These are phyloP conservation scores for Papilio elwesi DNA, from an alignment of 2,888 invertebrate species.

Conservation along the genomic window DNA sequence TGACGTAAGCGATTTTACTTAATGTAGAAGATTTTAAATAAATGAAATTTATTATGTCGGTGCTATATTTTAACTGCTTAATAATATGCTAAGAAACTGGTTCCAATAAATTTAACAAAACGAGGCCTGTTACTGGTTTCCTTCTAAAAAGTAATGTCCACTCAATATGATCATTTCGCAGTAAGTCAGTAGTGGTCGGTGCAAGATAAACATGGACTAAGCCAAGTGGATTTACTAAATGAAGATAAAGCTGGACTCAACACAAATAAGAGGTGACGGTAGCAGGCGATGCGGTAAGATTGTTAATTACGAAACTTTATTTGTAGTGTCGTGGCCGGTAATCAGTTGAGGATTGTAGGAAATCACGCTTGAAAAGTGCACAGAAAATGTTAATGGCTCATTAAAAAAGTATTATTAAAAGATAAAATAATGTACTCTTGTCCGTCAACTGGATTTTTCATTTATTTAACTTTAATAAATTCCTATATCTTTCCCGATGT, in stretches of 20 bases:
- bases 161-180: constrained; percentile 13
- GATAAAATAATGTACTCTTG: too few species aligned
- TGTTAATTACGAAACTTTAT: constrained; percentile 49
- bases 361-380: neutral
- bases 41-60: too few species aligned
- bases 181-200: constrained; percentile 32
- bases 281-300: constrained; percentile 47
- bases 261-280: constrained; percentile 48
- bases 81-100: too few species aligned
- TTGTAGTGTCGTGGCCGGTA: constrained; percentile 40
- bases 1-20: too few species aligned
- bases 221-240: constrained; percentile 46
- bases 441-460: too few species aligned
- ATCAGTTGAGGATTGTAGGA: constrained; percentile 14
- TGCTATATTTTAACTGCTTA: too few species aligned
- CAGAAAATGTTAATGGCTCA: too few species aligned
- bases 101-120: neutral
- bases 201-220: constrained; percentile 51
- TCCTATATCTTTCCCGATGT: too few species aligned
- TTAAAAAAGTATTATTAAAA: too few species aligned
- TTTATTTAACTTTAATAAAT: too few species aligned
- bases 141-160: neutral
- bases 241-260: constrained; percentile 45
- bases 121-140: neutral
- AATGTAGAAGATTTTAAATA: too few species aligned